phyloP scores from a whole-genome alignment of 2,888 invertebrate genomes.

The Notodonta ziczac region DNA sequence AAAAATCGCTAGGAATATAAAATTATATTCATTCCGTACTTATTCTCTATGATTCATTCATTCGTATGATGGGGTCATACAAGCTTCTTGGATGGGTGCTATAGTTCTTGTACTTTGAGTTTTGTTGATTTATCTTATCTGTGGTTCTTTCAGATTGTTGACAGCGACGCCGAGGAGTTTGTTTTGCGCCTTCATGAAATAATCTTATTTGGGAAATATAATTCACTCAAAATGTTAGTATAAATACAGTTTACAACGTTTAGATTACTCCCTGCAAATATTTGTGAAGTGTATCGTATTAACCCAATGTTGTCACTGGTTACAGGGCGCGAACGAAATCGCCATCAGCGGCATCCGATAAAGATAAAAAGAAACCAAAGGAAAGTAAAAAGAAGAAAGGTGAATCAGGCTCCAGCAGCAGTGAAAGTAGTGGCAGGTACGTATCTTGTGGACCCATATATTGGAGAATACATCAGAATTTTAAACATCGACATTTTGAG shows the following conservation, averaged over 20 bases:
- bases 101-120: too few species aligned
- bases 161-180: slow-evolving; percentile 21
- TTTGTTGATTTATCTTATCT: too few species aligned
- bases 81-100: too few species aligned
- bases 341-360: slow-evolving; percentile 88
- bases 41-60: too few species aligned
- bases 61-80: too few species aligned
- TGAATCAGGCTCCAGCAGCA: slow-evolving; percentile 91
- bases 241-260: background rate
- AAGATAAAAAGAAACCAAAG: slow-evolving; percentile 88
- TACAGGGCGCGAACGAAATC: slow-evolving; percentile 91
- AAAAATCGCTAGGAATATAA: too few species aligned
- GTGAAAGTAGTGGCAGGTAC: slow-evolving; percentile 90
- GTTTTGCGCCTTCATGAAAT: slow-evolving; percentile 7
- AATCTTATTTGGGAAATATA: slow-evolving; percentile 4
- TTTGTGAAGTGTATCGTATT: background rate
- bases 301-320: slow-evolving; percentile 19
- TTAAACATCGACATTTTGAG: background rate
- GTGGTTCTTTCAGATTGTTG: background rate
- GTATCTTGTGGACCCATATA: background rate
- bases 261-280: background rate
- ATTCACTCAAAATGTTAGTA: slow-evolving; percentile 5
- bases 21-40: too few species aligned
- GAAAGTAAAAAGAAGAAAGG: slow-evolving; percentile 87
- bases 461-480: background rate